These are phyloP conservation scores for Smittia aterrima DNA, from an alignment of 2,888 invertebrate species.

Conservation along the genomic window DNA sequence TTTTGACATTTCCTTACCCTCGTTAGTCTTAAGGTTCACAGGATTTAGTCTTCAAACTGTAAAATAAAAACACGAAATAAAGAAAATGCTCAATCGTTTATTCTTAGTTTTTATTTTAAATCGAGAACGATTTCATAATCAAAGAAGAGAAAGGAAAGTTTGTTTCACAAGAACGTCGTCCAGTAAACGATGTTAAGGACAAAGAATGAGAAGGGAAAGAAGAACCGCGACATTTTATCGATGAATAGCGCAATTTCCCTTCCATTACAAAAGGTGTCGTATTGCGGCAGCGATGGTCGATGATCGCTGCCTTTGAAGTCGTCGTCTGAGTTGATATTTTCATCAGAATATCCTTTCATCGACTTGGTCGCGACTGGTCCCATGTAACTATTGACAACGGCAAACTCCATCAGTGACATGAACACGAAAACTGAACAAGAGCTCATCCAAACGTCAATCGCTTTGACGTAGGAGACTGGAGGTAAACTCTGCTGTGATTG, in stretches of 20 bases:
- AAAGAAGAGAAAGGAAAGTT: neutral
- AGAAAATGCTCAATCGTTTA: too few relatives aligned
- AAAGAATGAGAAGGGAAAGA: conserved; percentile 86
- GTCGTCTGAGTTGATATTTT: conserved; percentile 71
- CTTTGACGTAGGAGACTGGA: conserved; percentile 89
- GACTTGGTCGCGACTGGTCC: conserved; percentile 84
- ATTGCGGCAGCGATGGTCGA: conserved; percentile 70
- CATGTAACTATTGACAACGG: conserved; percentile 85
- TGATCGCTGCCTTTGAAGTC: conserved; percentile 65
- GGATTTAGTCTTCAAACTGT: too few relatives aligned
- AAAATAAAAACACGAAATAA: too few relatives aligned
- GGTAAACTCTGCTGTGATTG: conserved; percentile 87
- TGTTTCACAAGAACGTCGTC: conserved; percentile 69
- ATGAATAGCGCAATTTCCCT: conserved; percentile 77
- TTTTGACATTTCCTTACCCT: too few relatives aligned
- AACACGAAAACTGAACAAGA: conserved; percentile 91
- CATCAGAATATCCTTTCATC: conserved; percentile 88
- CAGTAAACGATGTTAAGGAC: conserved; percentile 88
- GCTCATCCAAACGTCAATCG: conserved; percentile 91
- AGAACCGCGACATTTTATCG: conserved; percentile 82
- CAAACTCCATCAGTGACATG: conserved; percentile 84
- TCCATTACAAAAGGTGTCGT: conserved; percentile 80
- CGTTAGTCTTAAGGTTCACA: too few relatives aligned
- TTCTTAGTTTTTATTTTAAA: too few relatives aligned
- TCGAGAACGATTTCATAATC: too few relatives aligned